A percentile compares a stretch with the other conserved stretches of the same genome.
Evolutionary conservation across 2,888 invertebrate genomes (phyloP).

Genomic region (Tenthredo notha): DNA sequence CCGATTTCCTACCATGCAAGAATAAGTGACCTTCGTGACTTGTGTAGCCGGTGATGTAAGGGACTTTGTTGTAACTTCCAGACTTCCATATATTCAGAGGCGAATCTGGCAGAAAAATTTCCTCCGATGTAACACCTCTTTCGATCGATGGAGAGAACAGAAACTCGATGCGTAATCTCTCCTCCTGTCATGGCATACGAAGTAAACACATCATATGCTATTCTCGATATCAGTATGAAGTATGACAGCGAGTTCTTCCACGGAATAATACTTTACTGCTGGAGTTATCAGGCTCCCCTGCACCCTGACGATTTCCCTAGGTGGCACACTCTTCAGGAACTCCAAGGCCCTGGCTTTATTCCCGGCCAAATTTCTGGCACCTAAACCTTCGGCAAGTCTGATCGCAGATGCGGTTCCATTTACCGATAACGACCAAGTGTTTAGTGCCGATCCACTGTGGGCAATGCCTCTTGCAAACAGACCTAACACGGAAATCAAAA

Average conservation of each 20-base stretch:
- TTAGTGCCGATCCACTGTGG: slow-evolving; percentile 73
- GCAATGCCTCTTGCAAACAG: slow-evolving; percentile 76
- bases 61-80: slow-evolving; percentile 78
- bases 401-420: not conserved
- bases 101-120: slow-evolving; percentile 77
- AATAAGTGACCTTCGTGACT: slow-evolving; percentile 74
- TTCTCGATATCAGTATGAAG: not conserved
- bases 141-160: not conserved
- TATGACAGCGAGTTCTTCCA: not conserved
- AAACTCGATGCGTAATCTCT: not conserved
- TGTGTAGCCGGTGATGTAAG: slow-evolving; percentile 79
- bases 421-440: slow-evolving; percentile 70
- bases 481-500: slow-evolving; percentile 62
- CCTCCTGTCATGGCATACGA: not conserved
- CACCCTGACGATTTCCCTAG: not conserved
- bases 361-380: not conserved
- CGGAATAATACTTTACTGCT: not conserved
- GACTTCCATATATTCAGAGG: slow-evolving; percentile 77
- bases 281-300: not conserved
- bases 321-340: not conserved
- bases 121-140: not conserved
- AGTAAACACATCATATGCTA: too few species aligned
- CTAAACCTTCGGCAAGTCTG: not conserved
- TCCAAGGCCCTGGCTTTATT: not conserved
- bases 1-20: not conserved